Evolutionary conservation across 2,113 vertebrate species (phyloP), one percentile per base, ranked within the genome.

Genomic region (Bagarius yarrelli): DNA sequence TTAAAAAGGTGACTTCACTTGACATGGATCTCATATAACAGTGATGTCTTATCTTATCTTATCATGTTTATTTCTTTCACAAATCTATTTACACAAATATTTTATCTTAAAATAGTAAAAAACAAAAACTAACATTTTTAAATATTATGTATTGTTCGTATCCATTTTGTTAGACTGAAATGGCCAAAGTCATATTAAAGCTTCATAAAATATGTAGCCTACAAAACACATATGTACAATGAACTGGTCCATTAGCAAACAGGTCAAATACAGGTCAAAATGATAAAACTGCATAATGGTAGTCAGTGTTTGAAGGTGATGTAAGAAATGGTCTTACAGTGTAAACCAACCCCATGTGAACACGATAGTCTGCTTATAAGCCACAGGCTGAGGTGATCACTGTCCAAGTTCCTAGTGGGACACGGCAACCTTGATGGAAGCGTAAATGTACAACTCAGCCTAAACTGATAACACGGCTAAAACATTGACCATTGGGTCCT

Each of bases 391-490:
- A 73, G 25, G 1, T 80, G 34, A 21, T 40, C 70, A 55, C 5
- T 64, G 36, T 27, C 47, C 59, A 74, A 34, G 19, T 55, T 53
- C 27, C 44, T 64, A 1, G 55, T 21, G 4, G 21, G 50, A 50
- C 55, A 78, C 34, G 2, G 57, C 36, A 56, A 71, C 74, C 40
- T 78, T 60, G 78, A 27, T 83, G 59, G 25, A 63, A 47, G 55
- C 57, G 64, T 81, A 80, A n/a, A 63, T 82, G 52, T 80, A 64
- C 59, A 34, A 72, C 34, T 61, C 23, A 44, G 18, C 52, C 55
- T n/a, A 78, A 47, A 70, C 77, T 80, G 80, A 82, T 82, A 61
- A 50, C 44, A 64, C 55, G 44, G 50, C 81, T 76, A 86, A 85
- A 87, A 86, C n/a, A 83, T 86, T 86, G 56, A 61, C 4, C 44